phyloP scores from a whole-genome alignment of 2,113 vertebrate genomes.

The Ivindomyrus marchei region DNA sequence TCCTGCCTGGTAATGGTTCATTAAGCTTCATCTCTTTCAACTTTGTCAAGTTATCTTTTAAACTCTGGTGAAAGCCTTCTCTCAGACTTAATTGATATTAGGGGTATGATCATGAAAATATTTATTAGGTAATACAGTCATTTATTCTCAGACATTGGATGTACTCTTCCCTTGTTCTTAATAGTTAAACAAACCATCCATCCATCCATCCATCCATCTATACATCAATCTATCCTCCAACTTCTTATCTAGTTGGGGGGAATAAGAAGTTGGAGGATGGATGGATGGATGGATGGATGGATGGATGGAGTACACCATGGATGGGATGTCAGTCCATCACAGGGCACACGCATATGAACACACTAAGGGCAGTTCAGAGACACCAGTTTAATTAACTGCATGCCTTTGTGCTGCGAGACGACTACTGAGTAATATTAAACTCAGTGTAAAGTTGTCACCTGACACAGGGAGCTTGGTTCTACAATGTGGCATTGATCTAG shows the following conservation, averaged over 20 bases:
- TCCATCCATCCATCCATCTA: neutral
- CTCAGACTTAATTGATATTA: neutral
- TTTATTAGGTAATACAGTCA: neutral
- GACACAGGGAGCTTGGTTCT: neutral
- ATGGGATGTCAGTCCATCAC: neutral
- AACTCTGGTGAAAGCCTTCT: neutral
- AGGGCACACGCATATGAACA: neutral
- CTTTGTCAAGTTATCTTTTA: slow-evolving; percentile 2
- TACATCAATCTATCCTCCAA: neutral
- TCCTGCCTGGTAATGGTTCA: neutral
- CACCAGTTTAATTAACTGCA: neutral
- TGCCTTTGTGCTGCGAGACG: neutral
- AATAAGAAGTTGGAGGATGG: no score
- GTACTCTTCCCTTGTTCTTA: neutral
- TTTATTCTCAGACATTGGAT: neutral
- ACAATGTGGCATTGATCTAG: neutral
- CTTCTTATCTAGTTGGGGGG: neutral
- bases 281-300: no score
- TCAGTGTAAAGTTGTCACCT: neutral
- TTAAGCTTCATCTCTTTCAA: neutral
- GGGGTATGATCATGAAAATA: neutral
- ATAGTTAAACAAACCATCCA: neutral
- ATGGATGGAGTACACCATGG: neutral
- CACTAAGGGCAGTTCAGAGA: neutral
- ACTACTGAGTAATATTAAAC: neutral